Conservation (phyloP, 2,797 vertebrate species). For the Aulostomus chinensis region DNA sequence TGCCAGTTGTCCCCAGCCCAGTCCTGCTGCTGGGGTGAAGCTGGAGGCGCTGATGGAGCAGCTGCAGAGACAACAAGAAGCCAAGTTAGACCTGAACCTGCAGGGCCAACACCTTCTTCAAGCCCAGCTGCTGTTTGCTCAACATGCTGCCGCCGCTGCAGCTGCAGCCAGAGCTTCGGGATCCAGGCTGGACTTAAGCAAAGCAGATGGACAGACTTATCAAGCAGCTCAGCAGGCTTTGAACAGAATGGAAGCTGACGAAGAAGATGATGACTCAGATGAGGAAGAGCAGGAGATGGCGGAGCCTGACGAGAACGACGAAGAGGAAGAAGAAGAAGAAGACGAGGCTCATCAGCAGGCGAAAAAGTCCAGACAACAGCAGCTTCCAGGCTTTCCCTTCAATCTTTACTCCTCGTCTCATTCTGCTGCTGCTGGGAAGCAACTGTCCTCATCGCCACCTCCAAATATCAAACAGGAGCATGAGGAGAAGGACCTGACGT, state of each 20-base stretch:
- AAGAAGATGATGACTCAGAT: conserved; percentile 60
- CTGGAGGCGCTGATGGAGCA: conserved; percentile 91
- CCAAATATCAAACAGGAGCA: conserved; percentile 75
- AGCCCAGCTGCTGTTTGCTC: conserved; percentile 86
- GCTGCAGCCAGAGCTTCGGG: conserved; percentile 75
- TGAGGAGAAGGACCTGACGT: conserved; percentile 79
- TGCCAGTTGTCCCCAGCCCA: conserved; percentile 75
- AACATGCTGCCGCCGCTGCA: conserved; percentile 73
- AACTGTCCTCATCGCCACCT: conserved; percentile 54
- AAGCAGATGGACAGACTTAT: conserved; percentile 61
- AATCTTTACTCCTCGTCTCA: conserved; percentile 55
- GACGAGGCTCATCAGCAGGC: conserved; percentile 57
- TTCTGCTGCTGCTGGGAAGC: conserved; percentile 33
- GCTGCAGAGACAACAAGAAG: conserved; percentile 87
- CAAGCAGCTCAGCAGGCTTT: conserved; percentile 67
- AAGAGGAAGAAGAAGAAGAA: conserved; percentile 50
- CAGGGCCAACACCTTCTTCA: conserved; percentile 88
- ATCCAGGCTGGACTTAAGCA: conserved; percentile 65
- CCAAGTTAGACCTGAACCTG: conserved; percentile 86
- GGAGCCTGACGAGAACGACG: conserved; percentile 73
- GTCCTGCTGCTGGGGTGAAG: conserved; percentile 82
- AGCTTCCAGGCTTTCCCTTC: conserved; percentile 58
- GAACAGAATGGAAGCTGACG: conserved; percentile 55
- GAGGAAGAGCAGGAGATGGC: conserved; percentile 78
- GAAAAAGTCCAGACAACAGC: conserved; percentile 70